A percentile compares a stretch with the other conserved stretches of the same genome.
phyloP scores from a whole-genome alignment of 2,888 invertebrate species.

The Sinopyrophorus schimmeli region DNA sequence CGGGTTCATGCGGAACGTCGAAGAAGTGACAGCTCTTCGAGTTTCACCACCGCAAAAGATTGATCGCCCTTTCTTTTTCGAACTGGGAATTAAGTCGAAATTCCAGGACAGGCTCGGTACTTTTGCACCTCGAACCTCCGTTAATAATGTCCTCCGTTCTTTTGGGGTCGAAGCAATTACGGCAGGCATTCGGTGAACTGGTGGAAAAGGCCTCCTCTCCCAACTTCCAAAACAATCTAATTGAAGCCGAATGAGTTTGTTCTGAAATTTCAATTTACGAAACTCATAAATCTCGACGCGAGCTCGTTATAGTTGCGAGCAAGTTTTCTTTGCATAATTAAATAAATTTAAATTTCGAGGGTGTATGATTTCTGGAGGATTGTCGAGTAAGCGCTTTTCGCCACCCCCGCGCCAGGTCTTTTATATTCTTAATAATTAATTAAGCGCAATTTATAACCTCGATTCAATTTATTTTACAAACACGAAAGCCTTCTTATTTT shows the following conservation, averaged over 20 bases:
- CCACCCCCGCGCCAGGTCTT: neutral
- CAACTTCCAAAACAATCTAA: constrained; percentile 41
- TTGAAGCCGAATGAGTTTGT: constrained; percentile 41
- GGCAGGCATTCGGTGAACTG: constrained; percentile 20
- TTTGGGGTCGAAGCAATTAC: constrained; percentile 24
- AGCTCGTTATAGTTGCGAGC: constrained; percentile 41
- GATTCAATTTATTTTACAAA: constrained; percentile 11
- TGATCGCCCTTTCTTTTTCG: constrained; percentile 34
- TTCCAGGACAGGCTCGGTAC: too few species aligned
- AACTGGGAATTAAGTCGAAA: too few species aligned
- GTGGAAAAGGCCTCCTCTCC: constrained; percentile 17
- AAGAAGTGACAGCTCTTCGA: constrained; percentile 30
- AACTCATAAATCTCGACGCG: constrained; percentile 43
- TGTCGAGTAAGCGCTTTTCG: constrained; percentile 1
- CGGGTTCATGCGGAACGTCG: constrained; percentile 39
- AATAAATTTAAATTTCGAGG: constrained; percentile 31
- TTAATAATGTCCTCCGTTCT: too few species aligned
- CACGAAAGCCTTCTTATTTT: too few species aligned
- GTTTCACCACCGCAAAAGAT: constrained; percentile 32
- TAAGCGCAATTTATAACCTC: constrained; percentile 9
- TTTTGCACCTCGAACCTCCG: too few species aligned
- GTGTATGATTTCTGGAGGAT: constrained; percentile 14
- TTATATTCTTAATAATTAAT: constrained; percentile 9
- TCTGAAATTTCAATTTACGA: constrained; percentile 44
- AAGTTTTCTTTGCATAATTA: constrained; percentile 43